These are phyloP conservation scores for Xanthia icteritia DNA, from an alignment of 2,888 invertebrate genomes.

Conservation along the genomic window DNA sequence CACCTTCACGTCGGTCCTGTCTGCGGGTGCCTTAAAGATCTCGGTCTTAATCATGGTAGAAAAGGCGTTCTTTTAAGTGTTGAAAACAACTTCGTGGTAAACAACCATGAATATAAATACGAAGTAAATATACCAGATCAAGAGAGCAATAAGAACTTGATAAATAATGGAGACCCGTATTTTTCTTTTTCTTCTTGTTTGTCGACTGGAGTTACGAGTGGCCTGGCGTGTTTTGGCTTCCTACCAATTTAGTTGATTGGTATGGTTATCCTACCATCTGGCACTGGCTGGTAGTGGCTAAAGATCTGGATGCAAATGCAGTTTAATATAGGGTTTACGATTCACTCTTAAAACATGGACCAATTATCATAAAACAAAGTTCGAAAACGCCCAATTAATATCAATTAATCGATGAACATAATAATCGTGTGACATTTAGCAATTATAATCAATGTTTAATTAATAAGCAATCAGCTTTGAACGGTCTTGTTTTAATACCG, in stretches of 20 bases:
- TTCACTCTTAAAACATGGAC: background rate
- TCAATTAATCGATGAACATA: slow-evolving; percentile 23
- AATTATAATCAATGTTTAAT: slow-evolving; percentile 32
- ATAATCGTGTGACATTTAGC: slow-evolving; percentile 1
- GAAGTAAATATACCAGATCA: no score
- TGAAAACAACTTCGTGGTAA: no score
- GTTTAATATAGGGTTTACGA: background rate
- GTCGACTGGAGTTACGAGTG: no score
- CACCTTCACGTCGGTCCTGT: no score
- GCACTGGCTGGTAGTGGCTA: background rate
- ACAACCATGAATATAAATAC: no score
- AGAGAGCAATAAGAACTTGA: no score
- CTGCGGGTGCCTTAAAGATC: no score
- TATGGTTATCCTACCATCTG: background rate
- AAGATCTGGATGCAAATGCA: background rate
- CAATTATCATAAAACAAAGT: background rate
- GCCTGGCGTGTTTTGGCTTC: background rate
- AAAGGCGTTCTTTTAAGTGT: no score
- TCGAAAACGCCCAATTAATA: background rate
- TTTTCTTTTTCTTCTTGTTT: no score
- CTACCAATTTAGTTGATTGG: background rate
- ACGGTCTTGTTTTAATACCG: slow-evolving; percentile 1
- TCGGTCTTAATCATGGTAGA: no score
- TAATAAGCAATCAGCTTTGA: slow-evolving; percentile 35
- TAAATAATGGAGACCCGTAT: no score